Conservation (phyloP, 2,113 vertebrate species). For the Ceyx margarethae region DNA sequence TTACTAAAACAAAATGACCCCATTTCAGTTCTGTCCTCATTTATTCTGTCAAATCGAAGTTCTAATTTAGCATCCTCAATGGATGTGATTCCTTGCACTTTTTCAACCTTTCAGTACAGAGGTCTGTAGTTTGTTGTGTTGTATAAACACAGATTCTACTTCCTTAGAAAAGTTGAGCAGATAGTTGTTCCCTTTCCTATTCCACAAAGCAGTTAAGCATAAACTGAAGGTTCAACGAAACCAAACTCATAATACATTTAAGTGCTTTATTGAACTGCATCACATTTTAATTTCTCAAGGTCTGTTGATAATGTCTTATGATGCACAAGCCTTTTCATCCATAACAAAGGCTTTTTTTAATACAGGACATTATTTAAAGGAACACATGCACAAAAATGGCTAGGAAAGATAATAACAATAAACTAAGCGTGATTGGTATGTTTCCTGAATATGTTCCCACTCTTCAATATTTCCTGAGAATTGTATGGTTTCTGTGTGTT, state of each 20-base stretch:
- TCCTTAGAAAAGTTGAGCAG: background rate
- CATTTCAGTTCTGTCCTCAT: background rate
- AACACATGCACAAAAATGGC: background rate
- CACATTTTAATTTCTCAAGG: background rate
- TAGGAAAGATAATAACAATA: background rate
- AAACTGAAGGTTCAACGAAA: background rate
- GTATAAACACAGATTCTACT: background rate
- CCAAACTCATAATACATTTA: background rate
- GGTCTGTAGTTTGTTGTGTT: background rate
- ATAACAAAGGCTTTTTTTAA: background rate
- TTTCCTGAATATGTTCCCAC: background rate
- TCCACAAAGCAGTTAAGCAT: background rate
- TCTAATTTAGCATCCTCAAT: background rate
- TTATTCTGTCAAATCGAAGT: background rate
- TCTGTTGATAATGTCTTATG: background rate
- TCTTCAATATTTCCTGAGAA: background rate
- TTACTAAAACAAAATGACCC: background rate
- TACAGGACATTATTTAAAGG: background rate
- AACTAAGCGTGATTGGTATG: background rate
- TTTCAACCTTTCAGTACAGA: background rate
- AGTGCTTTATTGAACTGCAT: background rate
- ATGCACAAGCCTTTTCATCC: background rate
- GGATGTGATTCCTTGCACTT: background rate
- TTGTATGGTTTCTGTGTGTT: background rate
- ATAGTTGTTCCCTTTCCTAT: background rate